Evolutionary conservation across 2,113 vertebrate species (phyloP).

Genomic region (Pedionomus torquatus): DNA sequence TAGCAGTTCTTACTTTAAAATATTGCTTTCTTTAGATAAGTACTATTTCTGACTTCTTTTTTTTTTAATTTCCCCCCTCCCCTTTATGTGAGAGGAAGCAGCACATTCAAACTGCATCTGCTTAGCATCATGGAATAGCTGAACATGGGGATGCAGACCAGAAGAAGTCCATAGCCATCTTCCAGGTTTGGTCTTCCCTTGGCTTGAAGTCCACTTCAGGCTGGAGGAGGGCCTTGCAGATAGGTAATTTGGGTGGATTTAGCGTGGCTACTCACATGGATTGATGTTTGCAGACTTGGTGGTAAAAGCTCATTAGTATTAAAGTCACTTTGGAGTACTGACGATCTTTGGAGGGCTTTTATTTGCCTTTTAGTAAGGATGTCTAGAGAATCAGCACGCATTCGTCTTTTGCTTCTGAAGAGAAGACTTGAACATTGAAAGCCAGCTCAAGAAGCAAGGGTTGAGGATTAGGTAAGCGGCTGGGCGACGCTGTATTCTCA

Average conservation of each 20-base stretch:
- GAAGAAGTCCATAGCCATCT: neutral
- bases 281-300: neutral
- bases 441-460: neutral
- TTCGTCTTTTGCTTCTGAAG: neutral
- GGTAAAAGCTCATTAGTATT: neutral
- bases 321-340: neutral
- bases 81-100: neutral
- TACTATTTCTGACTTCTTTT: neutral
- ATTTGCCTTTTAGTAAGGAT: neutral
- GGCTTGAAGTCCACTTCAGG: neutral
- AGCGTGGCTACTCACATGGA: neutral
- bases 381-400: neutral
- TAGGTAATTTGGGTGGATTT: neutral
- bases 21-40: constrained; percentile 22
- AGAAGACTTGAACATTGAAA: neutral
- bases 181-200: neutral
- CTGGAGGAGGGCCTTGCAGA: neutral
- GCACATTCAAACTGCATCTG: neutral
- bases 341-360: neutral
- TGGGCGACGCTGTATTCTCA: neutral
- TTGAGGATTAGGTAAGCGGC: neutral
- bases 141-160: neutral
- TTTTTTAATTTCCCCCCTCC: neutral
- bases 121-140: neutral
- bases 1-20: constrained; percentile 39